These are phyloP conservation scores for Rhyacophila brunnea DNA, from an alignment of 1,140 invertebrate genomes.

Conservation along the genomic window DNA sequence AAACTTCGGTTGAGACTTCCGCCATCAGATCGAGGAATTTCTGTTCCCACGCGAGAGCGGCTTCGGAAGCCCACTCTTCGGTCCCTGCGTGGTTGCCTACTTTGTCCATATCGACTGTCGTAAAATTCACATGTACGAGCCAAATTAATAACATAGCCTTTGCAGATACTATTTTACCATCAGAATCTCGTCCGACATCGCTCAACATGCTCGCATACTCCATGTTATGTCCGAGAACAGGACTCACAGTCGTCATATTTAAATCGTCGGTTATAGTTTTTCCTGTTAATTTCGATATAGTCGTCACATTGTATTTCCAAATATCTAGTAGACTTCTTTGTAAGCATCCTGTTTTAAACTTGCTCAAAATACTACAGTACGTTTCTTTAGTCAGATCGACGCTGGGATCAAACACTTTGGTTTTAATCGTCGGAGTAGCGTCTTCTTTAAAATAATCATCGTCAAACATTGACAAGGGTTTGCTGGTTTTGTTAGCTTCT, in stretches of 20 bases:
- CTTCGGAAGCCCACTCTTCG: constrained; percentile 68
- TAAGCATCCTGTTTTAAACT: constrained; percentile 59
- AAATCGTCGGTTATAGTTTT: constrained; percentile 62
- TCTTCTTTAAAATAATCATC: constrained; percentile 35
- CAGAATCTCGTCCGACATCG: constrained; percentile 57
- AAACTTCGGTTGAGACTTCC: constrained; percentile 41
- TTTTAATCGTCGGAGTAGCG: constrained; percentile 39
- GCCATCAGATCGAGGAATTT: constrained; percentile 58
- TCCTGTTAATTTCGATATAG: constrained; percentile 57
- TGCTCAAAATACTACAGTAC: constrained; percentile 60
- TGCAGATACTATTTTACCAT: constrained; percentile 64
- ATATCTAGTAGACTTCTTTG: constrained; percentile 68
- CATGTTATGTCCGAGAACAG: constrained; percentile 62
- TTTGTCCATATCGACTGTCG: constrained; percentile 61
- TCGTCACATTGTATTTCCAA: constrained; percentile 62
- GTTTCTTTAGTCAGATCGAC: constrained; percentile 52
- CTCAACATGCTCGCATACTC: constrained; percentile 67
- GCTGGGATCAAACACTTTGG: constrained; percentile 51
- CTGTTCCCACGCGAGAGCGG: constrained; percentile 65
- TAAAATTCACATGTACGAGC: constrained; percentile 67
- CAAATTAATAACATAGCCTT: constrained; percentile 62
- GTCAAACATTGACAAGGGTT: constrained; percentile 4
- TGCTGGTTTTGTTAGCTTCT: neutral
- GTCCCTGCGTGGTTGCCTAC: constrained; percentile 69
- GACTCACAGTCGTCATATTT: constrained; percentile 61